Percentiles rank a stretch among this genome's conserved stretches.
Evolutionary conservation across 2,797 vertebrate species (phyloP).

Genomic region (Sebastolobus altivelis): DNA sequence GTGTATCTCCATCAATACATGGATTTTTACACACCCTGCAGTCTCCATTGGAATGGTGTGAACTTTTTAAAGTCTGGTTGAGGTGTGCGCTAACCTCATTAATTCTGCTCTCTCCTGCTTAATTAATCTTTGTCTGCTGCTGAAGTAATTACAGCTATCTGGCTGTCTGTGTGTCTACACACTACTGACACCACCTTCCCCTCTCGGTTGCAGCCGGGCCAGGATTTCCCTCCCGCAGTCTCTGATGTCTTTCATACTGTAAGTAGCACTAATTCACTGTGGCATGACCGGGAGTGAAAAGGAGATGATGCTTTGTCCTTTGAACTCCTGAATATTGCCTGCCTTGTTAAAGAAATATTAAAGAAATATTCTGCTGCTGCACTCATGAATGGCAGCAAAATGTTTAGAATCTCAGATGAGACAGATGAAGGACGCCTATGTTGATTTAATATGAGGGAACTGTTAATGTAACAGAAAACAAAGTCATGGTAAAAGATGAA

Average conservation of each 20-base stretch:
- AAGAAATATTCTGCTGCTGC: background rate
- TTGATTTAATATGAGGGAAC: conserved; percentile 1
- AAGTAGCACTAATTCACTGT: conserved; percentile 25
- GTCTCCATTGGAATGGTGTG: conserved; percentile 32
- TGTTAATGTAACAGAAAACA: background rate
- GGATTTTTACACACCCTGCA: conserved; percentile 11
- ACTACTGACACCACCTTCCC: conserved; percentile 55
- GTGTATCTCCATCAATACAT: background rate
- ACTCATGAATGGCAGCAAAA: background rate
- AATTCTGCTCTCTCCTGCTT: conserved; percentile 65
- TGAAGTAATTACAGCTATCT: conserved; percentile 76
- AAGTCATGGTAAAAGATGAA: background rate
- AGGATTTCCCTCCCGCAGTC: conserved; percentile 21
- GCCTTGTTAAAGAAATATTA: background rate
- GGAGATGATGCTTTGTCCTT: background rate
- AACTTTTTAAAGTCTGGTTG: conserved; percentile 58
- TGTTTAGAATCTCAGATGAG: background rate
- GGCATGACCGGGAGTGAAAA: background rate
- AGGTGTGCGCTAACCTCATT: conserved; percentile 70
- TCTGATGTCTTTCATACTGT: conserved; percentile 44
- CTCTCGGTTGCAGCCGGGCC: conserved; percentile 39
- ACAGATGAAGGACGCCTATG: background rate
- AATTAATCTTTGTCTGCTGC: conserved; percentile 81
- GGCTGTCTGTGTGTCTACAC: conserved; percentile 56
- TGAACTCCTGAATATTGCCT: background rate